Conservation (phyloP, 2,113 vertebrate genomes). For the Anoura caudifer region DNA sequence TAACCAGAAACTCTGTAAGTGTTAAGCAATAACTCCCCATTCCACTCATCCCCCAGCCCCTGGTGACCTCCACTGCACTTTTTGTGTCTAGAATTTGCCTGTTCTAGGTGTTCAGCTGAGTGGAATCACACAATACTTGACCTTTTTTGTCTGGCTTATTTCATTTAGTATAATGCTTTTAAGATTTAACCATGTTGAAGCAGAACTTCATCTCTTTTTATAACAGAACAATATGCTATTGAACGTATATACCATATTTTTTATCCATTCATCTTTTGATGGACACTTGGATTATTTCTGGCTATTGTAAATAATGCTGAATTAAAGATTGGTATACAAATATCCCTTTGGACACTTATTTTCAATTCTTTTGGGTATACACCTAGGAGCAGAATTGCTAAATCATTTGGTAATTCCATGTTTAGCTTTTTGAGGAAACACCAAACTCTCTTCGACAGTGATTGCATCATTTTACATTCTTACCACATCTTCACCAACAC, state of each 20-base stretch:
- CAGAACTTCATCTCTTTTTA: background rate
- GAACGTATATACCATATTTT: background rate
- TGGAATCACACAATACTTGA: background rate
- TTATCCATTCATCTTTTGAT: background rate
- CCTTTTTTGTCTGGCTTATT: background rate
- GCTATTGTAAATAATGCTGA: background rate
- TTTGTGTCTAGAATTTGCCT: background rate
- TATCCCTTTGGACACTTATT: background rate
- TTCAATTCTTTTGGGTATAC: background rate
- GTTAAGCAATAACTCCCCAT: background rate
- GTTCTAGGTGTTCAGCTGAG: background rate
- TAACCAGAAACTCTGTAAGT: background rate
- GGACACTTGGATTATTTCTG: background rate
- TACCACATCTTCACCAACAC: background rate
- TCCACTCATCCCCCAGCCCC: background rate
- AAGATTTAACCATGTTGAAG: background rate
- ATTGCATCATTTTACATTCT: background rate
- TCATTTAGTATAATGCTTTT: background rate
- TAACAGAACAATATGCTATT: background rate
- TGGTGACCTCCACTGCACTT: background rate
- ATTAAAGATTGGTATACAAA: background rate
- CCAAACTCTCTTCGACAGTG: background rate
- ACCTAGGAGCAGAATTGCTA: background rate
- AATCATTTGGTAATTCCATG: background rate
- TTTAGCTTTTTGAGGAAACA: background rate